phyloP scores from a whole-genome alignment of 2,888 invertebrate genomes.

The Callyntrura sp. region DNA sequence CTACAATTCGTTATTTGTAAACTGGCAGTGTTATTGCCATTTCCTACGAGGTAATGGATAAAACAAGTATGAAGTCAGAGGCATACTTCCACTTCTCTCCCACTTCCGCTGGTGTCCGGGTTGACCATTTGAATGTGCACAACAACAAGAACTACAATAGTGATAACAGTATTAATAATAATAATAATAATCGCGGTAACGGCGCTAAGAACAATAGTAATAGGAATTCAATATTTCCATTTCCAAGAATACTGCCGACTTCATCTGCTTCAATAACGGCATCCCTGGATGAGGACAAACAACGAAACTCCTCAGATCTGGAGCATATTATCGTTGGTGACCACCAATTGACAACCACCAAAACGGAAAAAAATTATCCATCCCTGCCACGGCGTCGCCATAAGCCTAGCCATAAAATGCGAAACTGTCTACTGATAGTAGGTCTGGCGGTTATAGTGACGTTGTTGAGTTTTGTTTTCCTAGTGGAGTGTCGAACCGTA shows the following conservation, averaged over 20 bases:
- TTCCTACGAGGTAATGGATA: slow-evolving; percentile 21
- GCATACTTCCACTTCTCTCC: slow-evolving; percentile 66
- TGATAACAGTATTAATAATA: neutral
- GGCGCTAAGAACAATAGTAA: neutral
- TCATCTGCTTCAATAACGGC: neutral
- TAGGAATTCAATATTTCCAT: too few relatives aligned
- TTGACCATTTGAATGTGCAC: slow-evolving; percentile 57
- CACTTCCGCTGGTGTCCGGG: slow-evolving; percentile 71
- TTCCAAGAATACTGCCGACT: neutral
- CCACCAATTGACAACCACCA: neutral
- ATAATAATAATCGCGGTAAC: slow-evolving; percentile 5
- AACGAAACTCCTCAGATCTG: neutral
- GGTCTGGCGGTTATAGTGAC: slow-evolving; percentile 33
- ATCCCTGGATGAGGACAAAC: slow-evolving; percentile 10
- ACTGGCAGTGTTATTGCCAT: neutral
- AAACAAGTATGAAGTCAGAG: slow-evolving; percentile 68
- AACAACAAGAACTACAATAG: slow-evolving; percentile 10
- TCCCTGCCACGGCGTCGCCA: neutral
- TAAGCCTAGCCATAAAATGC: slow-evolving; percentile 57
- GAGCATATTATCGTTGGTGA: slow-evolving; percentile 40
- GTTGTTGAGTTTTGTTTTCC: slow-evolving; percentile 62
- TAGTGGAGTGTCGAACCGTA: slow-evolving; percentile 61
- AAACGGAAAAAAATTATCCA: slow-evolving; percentile 22
- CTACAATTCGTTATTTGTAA: neutral
- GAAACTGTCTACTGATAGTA: slow-evolving; percentile 58